These are phyloP conservation scores for Eudasyphora cyanicolor DNA, from an alignment of 2,888 invertebrate genomes.

Conservation along the genomic window DNA sequence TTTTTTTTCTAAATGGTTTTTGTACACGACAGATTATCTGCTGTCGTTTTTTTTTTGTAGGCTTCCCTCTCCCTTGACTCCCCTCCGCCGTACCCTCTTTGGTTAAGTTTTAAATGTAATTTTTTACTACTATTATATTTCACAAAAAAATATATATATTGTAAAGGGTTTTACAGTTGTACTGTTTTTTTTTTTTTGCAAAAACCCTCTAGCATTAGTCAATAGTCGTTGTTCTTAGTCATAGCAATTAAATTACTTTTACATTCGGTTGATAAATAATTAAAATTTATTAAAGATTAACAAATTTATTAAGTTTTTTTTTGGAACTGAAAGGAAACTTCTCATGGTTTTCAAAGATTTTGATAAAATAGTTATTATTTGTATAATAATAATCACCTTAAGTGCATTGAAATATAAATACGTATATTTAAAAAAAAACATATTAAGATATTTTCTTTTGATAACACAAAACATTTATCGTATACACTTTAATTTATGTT, in stretches of 20 bases:
- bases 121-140: neutral
- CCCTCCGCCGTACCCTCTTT: no score
- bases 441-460: constrained; percentile 11
- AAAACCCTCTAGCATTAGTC: neutral
- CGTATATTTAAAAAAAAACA: constrained; percentile 24
- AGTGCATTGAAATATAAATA: constrained; percentile 52
- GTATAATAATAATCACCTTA: constrained; percentile 45
- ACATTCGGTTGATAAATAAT: neutral
- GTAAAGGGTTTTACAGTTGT: constrained; percentile 2
- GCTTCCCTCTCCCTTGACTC: neutral
- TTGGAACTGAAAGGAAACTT: neutral
- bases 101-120: neutral
- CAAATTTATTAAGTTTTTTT: constrained; percentile 2
- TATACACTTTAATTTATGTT: neutral
- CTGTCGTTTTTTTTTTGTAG: constrained; percentile 26
- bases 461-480: neutral
- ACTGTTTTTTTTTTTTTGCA: constrained; percentile 28
- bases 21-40: constrained; percentile 25
- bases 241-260: neutral
- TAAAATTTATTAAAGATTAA: neutral
- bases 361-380: neutral
- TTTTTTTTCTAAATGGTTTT: constrained; percentile 42
- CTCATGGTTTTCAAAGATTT: constrained; percentile 13
- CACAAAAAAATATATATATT: neutral
- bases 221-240: constrained; percentile 8